Base-by-base conservation (phyloP, 2,113 vertebrate genomes). In the Nyctereutes procyonoides region DNA sequence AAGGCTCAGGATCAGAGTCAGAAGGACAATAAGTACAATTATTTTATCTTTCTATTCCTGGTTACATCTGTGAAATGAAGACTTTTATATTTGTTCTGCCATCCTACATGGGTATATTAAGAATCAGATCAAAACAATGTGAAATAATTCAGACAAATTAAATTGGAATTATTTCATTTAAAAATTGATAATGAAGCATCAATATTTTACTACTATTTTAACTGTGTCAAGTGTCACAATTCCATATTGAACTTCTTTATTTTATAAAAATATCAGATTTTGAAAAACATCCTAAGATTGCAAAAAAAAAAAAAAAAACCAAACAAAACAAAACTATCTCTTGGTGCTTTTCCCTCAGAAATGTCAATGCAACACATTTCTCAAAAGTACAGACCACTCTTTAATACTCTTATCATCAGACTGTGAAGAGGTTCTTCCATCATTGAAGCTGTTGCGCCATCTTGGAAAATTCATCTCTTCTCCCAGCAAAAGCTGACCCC, bases 141-240 rank as follows among this genome's bases (percentile, higher is more conserved):
- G n/a, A 93, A 77, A 74, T n/a, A 12, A 43, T 65, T 80, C 20
- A 79, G 30, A 35, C 28, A 93, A 90, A 67, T 83, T 73, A 84
- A 96, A 74, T 76, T 38, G 2, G 30, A 93, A 63, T 28, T 35
- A 84, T 79, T 38, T 81, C 10, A 63, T 76, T 87, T 79, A 77
- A 96, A 91, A 43, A 17, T 10, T 91, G 13, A 96, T 55, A 17
- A 71, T 73, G 28, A 76, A 80, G 19, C 71, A 71, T 77, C 35
- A 67, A 51, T 82, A 90, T 56, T 53, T 93, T 32, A 90, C 26
- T 56, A 28, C 35, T 93, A 65, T 89, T 88, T 91, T 79, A 89
- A 93, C 30, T 67, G 20, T 53, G 35, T 69, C 6, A 85, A 35
- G 28, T 93, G 19, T 8, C 73, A 79, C 62, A 89, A 58, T 80